Evolutionary conservation across 1,140 invertebrate genomes (phyloP), one percentile per base, ranked within the genome.

Genomic region (Drosophila malerkotliana): DNA sequence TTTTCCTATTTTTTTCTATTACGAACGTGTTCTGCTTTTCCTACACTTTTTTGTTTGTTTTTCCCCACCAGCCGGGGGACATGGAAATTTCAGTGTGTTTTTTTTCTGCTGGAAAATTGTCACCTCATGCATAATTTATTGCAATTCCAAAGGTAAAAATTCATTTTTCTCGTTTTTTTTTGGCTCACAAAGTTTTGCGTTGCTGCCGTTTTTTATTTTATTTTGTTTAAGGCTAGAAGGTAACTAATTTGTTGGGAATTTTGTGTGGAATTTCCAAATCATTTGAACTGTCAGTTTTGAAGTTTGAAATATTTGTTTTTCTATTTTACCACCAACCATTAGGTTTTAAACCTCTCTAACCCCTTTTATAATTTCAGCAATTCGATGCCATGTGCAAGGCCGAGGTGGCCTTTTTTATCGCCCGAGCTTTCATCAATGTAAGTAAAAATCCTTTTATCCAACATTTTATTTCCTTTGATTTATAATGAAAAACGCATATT

Each of bases 351-450:
- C 26, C 1, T 7, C 1, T 28, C 5, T 6, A 28, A 28, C 26
- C 26, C 26, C 6, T 28, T 28, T 7, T 28, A 28, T 37, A 4
- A 34, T 94, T 95, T 26, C 93, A 96, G 95, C 93, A 95, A 94
- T 96, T 96, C 78, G 95, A 96, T 92, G 93, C 94, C 37, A 93
- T 95, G 79, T 95, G 95, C 88, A 95, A 95, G 93, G 94, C 94
- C 9, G 95, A 96, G 92, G 94, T 95, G 81, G 93, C 94, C 10
- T 95, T 95, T 92, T 95, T 95, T 92, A 93, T 95, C 68, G 93
- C 93, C 63, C 93, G 95, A 91, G 93, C 94, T 74, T 78, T 95
- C 58, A 91, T 95, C 57, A 96, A 95, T 90, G 95, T 96, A 93
- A 95, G 95, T 71, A 18, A 12, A 51, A 28, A 49, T 12, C 21